These are phyloP conservation scores for Channa striata DNA, from an alignment of 2,797 vertebrate genomes.

Conservation along the genomic window DNA sequence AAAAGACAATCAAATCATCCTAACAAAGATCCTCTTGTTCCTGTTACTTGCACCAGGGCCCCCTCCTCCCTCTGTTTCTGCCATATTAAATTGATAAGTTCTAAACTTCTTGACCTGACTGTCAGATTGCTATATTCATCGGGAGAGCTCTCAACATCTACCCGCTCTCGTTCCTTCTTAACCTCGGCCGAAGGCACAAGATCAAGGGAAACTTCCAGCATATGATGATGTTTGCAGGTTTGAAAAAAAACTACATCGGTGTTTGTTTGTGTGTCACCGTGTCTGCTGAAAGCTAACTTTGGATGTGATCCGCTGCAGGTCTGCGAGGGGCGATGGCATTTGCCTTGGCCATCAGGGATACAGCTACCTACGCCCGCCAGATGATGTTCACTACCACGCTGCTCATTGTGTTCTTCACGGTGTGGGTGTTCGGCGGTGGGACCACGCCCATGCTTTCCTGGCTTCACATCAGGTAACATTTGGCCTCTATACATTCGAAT, in stretches of 20 bases:
- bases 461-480: conserved; percentile 92
- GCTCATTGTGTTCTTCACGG: conserved; percentile 97
- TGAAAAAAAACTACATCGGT: neutral
- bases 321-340: conserved; percentile 98
- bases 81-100: neutral
- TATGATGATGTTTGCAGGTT: conserved; percentile 99
- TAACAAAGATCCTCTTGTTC: no score
- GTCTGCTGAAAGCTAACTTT: neutral
- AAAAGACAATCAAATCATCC: no score
- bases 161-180: conserved; percentile 95
- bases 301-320: conserved; percentile 76
- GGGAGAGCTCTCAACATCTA: conserved; percentile 97
- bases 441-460: conserved; percentile 97
- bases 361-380: conserved; percentile 93
- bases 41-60: neutral
- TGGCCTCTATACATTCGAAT: neutral
- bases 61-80: neutral
- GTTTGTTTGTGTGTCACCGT: neutral
- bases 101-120: conserved; percentile 75
- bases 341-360: conserved; percentile 95
- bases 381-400: conserved; percentile 99
- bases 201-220: conserved; percentile 97
- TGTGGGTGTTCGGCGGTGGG: conserved; percentile 97
- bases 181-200: conserved; percentile 95
- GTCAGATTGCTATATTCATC: conserved; percentile 93